Base-by-base conservation (phyloP, 2,888 invertebrate species). In the Ornithoptera priamus region DNA sequence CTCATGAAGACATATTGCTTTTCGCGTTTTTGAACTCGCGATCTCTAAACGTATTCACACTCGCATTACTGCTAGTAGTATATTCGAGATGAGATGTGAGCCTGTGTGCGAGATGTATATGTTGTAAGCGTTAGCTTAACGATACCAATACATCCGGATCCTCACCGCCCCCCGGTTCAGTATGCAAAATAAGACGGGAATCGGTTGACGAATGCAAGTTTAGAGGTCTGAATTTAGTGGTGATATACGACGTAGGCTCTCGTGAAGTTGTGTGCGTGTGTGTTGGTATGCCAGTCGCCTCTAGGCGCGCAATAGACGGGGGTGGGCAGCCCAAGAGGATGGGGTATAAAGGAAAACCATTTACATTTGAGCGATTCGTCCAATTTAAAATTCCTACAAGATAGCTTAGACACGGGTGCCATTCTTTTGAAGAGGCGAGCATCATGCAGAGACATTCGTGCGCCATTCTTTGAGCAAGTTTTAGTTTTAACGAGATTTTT, bases 321-420 rank as follows among this genome's bases (percentile, higher is more conserved):
- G 90, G 89, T 87, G 89, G 91, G 85, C 87, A 85, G 89, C 88
- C 87, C 85, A 79, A 85, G 90, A 89, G 91, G 92, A 90, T 91
- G 92, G 91, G 91, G 92, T 88, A 93, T 92, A 93, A 93, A 93
- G 92, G 93, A 93, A 93, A 93, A 92, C 93, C 93, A 93, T 93
- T 93, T 93, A 93, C 93, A 93, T 93, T 93, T 93, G 93, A 93
- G 93, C 93, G 93, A 93, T 93, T 93, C 93, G 93, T 93, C 93
- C 93, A 93, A 93, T 93, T 93, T 93, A 93, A 93, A 93, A 93
- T 93, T 93, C 93, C 92, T 93, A 92, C 91, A 90, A 92, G 92
- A 92, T 91, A 91, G 89, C 92, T 89, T 88, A 91, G 92, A 90
- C 91, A 90, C 89, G 90, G 90, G 89, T 88, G 91, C 90, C 89